Evolutionary conservation across 2,888 invertebrate genomes (phyloP).

Genomic region (Ommatoiulus sabulosus): DNA sequence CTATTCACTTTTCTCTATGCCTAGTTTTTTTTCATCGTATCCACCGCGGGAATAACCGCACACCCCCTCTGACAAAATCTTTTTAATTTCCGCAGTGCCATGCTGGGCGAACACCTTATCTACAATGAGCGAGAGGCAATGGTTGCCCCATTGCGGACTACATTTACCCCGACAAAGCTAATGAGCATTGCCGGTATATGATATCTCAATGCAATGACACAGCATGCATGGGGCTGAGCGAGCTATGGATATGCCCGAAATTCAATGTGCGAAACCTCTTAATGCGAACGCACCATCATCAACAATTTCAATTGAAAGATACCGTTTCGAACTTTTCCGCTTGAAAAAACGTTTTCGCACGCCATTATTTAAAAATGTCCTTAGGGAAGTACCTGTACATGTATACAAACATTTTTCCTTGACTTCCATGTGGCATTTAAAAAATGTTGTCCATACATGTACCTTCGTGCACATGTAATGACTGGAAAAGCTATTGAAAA

Average conservation of each 20-base stretch:
- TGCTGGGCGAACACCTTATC: slow-evolving; percentile 50
- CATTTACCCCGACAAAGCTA: slow-evolving; percentile 2
- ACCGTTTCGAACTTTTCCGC: no score
- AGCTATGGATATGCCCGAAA: not conserved
- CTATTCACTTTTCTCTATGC: slow-evolving; percentile 42
- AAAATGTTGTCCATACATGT: no score
- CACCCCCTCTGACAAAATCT: slow-evolving; percentile 51
- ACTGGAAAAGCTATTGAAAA: no score
- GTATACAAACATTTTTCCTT: no score
- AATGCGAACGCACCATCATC: no score
- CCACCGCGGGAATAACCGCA: not conserved
- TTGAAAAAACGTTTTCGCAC: no score
- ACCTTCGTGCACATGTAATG: no score
- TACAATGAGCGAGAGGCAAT: slow-evolving; percentile 36
- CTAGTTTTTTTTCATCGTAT: not conserved
- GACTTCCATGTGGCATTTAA: no score
- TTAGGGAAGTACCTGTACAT: no score
- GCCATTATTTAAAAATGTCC: no score
- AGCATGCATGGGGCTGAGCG: not conserved
- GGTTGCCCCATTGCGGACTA: not conserved
- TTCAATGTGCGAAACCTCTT: no score
- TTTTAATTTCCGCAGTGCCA: slow-evolving; percentile 51
- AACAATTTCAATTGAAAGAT: no score
- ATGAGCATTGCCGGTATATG: not conserved
- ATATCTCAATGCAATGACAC: slow-evolving; percentile 7